A percentile compares a stretch with the other conserved stretches of the same genome.
Evolutionary conservation across 1,140 invertebrate genomes (phyloP).

Genomic region (Drosophila micromelanica): DNA sequence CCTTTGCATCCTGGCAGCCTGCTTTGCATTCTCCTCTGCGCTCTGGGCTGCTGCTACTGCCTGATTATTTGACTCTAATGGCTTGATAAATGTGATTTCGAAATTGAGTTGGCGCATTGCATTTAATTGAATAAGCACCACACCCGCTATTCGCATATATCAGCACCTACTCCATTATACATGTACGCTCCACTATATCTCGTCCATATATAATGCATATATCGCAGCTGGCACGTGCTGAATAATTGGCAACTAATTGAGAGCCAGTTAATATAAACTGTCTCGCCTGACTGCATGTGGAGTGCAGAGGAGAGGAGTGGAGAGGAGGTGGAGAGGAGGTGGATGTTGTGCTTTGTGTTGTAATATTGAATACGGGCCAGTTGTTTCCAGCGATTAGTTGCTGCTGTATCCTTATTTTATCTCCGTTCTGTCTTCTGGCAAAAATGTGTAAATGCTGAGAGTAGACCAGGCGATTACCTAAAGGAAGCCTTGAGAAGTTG

Average conservation of each 20-base stretch:
- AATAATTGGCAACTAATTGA: slow-evolving; percentile 74
- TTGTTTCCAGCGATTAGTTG: background rate
- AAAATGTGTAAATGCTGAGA: background rate
- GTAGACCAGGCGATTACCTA: background rate
- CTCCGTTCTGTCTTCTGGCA: background rate
- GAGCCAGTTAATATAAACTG: slow-evolving; percentile 56
- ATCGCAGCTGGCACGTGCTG: slow-evolving; percentile 23
- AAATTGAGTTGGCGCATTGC: slow-evolving; percentile 69
- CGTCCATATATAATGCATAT: slow-evolving; percentile 9
- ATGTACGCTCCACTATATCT: slow-evolving; percentile 20
- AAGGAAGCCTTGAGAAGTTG: too few species aligned
- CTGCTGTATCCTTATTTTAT: background rate
- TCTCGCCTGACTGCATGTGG: background rate
- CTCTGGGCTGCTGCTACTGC: slow-evolving; percentile 18
- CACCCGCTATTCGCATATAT: slow-evolving; percentile 46
- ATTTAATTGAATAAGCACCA: slow-evolving; percentile 79
- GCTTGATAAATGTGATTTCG: slow-evolving; percentile 81
- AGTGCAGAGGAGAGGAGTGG: too few species aligned
- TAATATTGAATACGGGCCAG: slow-evolving; percentile 3
- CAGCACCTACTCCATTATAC: slow-evolving; percentile 12
- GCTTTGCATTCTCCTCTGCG: slow-evolving; percentile 17
- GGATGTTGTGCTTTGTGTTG: background rate
- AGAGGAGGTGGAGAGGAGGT: too few species aligned
- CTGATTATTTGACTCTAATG: slow-evolving; percentile 80
- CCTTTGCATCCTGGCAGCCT: slow-evolving; percentile 17